These are phyloP conservation scores for Anthopleura sola DNA, from an alignment of 64 coral and sea anemone genomes.

Conservation along the genomic window DNA sequence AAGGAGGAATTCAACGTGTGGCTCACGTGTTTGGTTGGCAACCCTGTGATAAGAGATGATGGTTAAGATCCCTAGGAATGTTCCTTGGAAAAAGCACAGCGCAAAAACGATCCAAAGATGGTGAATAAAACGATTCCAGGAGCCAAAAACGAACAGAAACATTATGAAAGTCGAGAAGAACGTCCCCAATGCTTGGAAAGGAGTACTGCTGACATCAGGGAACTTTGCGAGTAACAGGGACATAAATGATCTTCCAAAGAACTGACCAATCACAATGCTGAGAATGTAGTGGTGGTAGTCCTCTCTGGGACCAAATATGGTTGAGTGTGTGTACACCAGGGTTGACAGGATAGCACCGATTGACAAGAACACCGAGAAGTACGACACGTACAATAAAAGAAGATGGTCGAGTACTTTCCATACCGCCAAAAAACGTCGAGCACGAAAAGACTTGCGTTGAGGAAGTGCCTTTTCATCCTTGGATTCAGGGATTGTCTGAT, in stretches of 20 bases:
- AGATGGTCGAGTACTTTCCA: conserved; percentile 43
- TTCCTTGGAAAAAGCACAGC: conserved; percentile 64
- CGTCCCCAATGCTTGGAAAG: conserved; percentile 24
- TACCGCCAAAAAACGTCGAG: conserved; percentile 13
- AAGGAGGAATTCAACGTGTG: conserved; percentile 49
- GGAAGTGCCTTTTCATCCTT: background rate
- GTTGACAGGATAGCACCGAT: conserved; percentile 64
- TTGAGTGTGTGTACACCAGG: conserved; percentile 31
- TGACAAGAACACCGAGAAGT: conserved; percentile 58
- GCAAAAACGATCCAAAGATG: conserved; percentile 58
- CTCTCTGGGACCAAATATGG: conserved; percentile 42
- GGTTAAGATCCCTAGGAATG: conserved; percentile 39
- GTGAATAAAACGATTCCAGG: conserved; percentile 54
- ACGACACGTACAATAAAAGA: conserved; percentile 42
- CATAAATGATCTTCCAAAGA: conserved; percentile 72
- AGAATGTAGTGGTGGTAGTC: conserved; percentile 73
- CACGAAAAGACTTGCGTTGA: background rate
- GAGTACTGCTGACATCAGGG: conserved; percentile 39
- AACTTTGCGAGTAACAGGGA: conserved; percentile 44
- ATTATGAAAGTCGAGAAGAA: conserved; percentile 48
- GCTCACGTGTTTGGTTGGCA: conserved; percentile 12
- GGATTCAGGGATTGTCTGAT: conserved; percentile 17
- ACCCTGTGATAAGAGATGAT: conserved; percentile 60
- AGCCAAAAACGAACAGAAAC: conserved; percentile 47
- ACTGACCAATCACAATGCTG: conserved; percentile 67